Evolutionary conservation across 2,888 invertebrate genomes (phyloP), one percentile per base, ranked within the genome.

Genomic region (Limnephilus auricula): DNA sequence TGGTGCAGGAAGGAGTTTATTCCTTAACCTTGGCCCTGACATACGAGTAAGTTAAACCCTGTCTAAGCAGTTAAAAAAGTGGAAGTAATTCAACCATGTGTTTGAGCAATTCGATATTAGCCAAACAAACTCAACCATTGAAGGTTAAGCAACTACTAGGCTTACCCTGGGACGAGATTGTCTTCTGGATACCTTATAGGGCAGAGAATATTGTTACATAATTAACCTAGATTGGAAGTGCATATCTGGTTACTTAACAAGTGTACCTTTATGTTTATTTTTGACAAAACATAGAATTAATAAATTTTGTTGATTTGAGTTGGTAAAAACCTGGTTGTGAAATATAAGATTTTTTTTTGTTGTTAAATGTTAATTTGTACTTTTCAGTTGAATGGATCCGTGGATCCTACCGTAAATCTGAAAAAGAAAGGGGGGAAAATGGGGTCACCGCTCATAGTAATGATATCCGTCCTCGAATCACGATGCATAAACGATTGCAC

Each of bases 391-490:
- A 65, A 65, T n/a, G 65, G 25, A 65, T 65, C 25, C 25, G 10
- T 25, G 25, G 6, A 65, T 65, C 65, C 65, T 65, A 65, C 65
- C 65, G 65, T 65, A 65, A 65, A 65, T 2, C 25, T n/a, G 65
- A 65, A 65, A 65, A 65, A 50, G 18, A n/a, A 65, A 65, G n/a
- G 80, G 25, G 25, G 31, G n/a, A 84, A 25, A 37, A 84, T 4
- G 9, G 84, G 84, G 84, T 84, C 34, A 37, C 40, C 84, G 37
- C 37, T 25, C 84, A 34, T 9, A n/a, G 84, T 34, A 84, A 37
- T n/a, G n/a, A 84, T 84, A 84, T 84, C 37, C 37, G 84, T 37
- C 84, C 84, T 40, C 25, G 25, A 37, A 10, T 34, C 37, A n/a
- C 84, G 34, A 32, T 80, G 37, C 37, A 84, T 40, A 84, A 40